Base-by-base conservation (phyloP, 2,113 vertebrate species). In the Gopherus evgoodei region DNA sequence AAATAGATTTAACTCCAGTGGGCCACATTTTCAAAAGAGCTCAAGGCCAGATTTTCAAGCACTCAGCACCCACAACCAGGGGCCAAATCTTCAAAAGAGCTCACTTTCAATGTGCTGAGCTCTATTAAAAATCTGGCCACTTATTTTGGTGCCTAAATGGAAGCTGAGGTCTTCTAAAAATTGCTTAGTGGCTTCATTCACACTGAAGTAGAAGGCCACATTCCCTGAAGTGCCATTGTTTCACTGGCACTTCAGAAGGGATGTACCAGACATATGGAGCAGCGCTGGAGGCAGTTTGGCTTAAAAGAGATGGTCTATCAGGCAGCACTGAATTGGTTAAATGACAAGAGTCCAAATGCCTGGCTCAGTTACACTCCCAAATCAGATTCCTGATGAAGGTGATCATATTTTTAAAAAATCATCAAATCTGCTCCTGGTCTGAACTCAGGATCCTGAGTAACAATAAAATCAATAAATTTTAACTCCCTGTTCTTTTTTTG, bases 401-500 rank as follows among this genome's bases (percentile, higher is more conserved):
- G 94, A 95, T 81, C 92, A 94, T 31, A 95, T 91, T 91, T 92
- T 91, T 65, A 93, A 83, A 96, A 88, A 54, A 38, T 7, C 0
- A 7, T 54, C 78, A 62, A 35, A 91, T 94, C 75, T 91, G 69
- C 47, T 95, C 94, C 9, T 89, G 24, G 84, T 96, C 86, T 97
- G 92, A 86, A 87, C 90, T 86, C 65, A 69, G 81, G 59, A 96
- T 96, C 92, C 0, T 0, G 83, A 96, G 91, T 27, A 96, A 92
- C 84, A 94, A 93, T 50, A 92, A 95, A 95, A 97, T 83, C 93
- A 97, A 83, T 97, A 95, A 95, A 83, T 59, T 96, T 95, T 95
- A 95, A 98, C 53, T 95, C 90, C 53, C 12, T 93, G 75, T 93
- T 54, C 25, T 91, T 93, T 87, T 94, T 54, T 90, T 54, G 86